phyloP scores from a whole-genome alignment of 2,797 vertebrate species.

The Esox lucius region DNA sequence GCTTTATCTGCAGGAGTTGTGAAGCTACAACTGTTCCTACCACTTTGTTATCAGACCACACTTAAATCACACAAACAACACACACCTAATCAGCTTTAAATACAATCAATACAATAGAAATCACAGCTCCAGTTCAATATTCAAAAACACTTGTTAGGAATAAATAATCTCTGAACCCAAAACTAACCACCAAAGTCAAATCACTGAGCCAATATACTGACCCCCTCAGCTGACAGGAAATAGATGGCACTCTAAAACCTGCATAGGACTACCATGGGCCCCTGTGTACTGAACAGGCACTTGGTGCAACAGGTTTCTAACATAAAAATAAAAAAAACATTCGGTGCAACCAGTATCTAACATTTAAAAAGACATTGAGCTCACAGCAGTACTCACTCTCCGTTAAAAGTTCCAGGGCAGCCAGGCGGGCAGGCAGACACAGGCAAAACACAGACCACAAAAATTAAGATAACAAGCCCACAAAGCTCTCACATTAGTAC shows the following conservation, averaged over 20 bases:
- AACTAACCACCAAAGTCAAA: too few species aligned
- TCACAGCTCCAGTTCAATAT: neutral
- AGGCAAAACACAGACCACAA: neutral
- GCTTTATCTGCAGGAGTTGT: neutral
- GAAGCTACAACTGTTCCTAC: neutral
- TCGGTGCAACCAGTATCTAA: too few species aligned
- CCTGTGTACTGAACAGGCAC: too few species aligned
- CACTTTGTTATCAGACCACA: neutral
- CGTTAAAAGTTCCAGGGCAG: slow-evolving; percentile 4
- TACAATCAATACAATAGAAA: neutral
- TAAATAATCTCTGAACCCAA: too few species aligned
- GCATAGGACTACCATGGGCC: too few species aligned
- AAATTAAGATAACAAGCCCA: slow-evolving; percentile 38
- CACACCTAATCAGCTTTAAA: neutral
- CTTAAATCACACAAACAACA: neutral
- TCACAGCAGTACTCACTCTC: neutral
- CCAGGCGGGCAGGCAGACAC: too few species aligned
- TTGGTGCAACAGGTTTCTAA: too few species aligned
- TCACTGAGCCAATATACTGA: too few species aligned
- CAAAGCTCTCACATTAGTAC: slow-evolving; percentile 43
- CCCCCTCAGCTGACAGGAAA: too few species aligned
- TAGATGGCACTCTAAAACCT: too few species aligned
- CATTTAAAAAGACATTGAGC: too few species aligned
- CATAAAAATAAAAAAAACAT: too few species aligned
- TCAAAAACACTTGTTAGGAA: neutral